Evolutionary conservation across 2,113 vertebrate species (phyloP).

Genomic region (Chamaetylas fuelleborni): DNA sequence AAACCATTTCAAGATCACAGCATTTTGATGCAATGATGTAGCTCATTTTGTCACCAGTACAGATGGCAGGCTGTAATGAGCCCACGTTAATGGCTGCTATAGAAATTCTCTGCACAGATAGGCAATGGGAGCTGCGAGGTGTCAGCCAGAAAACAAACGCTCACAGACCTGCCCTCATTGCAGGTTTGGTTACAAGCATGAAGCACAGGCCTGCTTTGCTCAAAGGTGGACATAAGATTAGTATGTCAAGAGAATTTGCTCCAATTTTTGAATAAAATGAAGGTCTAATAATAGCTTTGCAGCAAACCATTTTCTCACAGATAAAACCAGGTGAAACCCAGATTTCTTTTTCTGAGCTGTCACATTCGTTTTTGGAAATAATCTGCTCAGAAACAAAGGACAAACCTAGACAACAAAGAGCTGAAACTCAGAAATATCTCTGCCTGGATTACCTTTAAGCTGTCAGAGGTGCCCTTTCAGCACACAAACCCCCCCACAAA

Average conservation of each 20-base stretch:
- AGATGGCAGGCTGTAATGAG: conserved; percentile 62
- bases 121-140: not conserved
- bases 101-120: conserved; percentile 38
- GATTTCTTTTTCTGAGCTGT: not conserved
- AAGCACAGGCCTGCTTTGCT: not conserved
- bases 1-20: conserved; percentile 39
- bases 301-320: not conserved
- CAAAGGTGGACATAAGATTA: not conserved
- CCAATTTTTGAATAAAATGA: not conserved
- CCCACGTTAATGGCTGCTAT: conserved; percentile 42
- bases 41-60: conserved; percentile 61
- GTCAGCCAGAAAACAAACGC: not conserved
- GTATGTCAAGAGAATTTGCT: not conserved
- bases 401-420: not conserved
- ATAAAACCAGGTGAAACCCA: not conserved
- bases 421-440: not conserved
- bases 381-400: not conserved
- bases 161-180: not conserved
- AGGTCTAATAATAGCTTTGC: not conserved
- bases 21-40: conserved; percentile 25
- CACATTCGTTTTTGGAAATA: not conserved
- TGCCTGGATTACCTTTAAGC: not conserved
- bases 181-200: not conserved
- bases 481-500: not conserved
- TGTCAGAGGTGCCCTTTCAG: not conserved